Conservation (phyloP, 1,140 invertebrate genomes). For the Plutomurus gul region DNA sequence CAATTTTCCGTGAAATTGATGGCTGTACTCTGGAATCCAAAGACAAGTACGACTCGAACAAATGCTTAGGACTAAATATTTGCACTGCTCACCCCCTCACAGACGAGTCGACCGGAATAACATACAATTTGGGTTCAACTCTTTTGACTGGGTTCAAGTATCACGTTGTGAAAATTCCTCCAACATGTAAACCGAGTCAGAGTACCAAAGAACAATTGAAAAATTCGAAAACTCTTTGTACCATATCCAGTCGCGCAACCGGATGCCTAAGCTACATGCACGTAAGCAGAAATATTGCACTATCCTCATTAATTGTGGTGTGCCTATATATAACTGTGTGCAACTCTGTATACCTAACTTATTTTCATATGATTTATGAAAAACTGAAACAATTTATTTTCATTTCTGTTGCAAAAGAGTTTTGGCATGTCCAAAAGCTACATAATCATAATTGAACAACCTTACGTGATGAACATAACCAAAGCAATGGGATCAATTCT, state of each 20-base stretch:
- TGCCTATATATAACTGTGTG: too few relatives aligned
- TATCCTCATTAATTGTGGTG: too few relatives aligned
- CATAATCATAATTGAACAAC: conserved; percentile 46
- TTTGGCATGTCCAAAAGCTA: conserved; percentile 42
- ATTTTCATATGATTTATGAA: not conserved
- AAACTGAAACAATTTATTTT: too few relatives aligned
- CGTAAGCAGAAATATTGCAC: conserved; percentile 3
- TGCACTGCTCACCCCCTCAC: conserved; percentile 38
- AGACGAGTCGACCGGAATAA: conserved; percentile 45
- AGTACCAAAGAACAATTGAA: conserved; percentile 35
- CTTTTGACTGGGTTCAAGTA: conserved; percentile 46
- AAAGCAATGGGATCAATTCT: conserved; percentile 58
- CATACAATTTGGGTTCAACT: conserved; percentile 44
- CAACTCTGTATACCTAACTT: not conserved
- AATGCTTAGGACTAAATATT: conserved; percentile 44
- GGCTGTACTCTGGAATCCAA: not conserved
- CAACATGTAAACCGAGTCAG: not conserved
- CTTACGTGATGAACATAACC: conserved; percentile 39
- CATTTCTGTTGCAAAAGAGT: not conserved
- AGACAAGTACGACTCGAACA: conserved; percentile 46
- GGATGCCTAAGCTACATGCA: conserved; percentile 35
- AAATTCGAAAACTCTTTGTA: conserved; percentile 34
- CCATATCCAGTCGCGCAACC: not conserved
- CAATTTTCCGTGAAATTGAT: conserved; percentile 40
- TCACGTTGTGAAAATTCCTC: conserved; percentile 43